Conservation (phyloP, 2,797 vertebrate genomes). For the Hippopotamyrus pictus region DNA sequence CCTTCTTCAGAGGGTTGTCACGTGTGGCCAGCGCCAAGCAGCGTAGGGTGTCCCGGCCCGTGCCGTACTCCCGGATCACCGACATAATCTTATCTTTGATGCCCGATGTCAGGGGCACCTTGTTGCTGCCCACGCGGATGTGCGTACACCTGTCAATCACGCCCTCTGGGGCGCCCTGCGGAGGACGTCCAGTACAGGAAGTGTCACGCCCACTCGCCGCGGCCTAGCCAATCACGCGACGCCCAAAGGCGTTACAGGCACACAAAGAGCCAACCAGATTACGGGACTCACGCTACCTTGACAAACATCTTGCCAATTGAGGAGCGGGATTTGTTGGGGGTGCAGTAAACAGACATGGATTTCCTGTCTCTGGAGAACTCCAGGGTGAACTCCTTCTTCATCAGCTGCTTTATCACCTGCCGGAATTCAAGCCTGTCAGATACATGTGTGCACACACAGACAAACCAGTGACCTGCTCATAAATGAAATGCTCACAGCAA, state of each 20-base stretch:
- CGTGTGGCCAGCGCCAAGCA: constrained; percentile 91
- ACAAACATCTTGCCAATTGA: constrained; percentile 93
- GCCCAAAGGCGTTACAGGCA: neutral
- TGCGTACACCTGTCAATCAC: constrained; percentile 89
- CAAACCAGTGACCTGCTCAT: neutral
- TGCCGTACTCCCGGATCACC: constrained; percentile 92
- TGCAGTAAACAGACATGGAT: constrained; percentile 96
- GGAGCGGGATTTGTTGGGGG: constrained; percentile 81
- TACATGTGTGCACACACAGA: neutral
- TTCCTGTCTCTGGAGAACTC: constrained; percentile 96
- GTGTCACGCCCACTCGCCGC: neutral
- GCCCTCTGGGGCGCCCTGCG: constrained; percentile 90
- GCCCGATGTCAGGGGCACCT: constrained; percentile 68
- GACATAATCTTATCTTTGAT: constrained; percentile 92
- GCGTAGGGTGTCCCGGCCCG: constrained; percentile 83
- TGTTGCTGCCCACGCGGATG: constrained; percentile 76
- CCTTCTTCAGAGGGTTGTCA: constrained; percentile 79
- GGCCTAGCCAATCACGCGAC: neutral
- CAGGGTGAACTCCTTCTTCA: constrained; percentile 94
- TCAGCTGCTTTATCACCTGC: constrained; percentile 94
- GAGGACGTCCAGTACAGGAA: neutral
- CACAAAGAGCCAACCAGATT: neutral
- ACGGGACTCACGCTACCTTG: constrained; percentile 64
- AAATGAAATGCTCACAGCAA: neutral
- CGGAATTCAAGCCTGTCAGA: neutral